phyloP scores from a whole-genome alignment of 2,888 invertebrate species.

The Nasonia oneida region DNA sequence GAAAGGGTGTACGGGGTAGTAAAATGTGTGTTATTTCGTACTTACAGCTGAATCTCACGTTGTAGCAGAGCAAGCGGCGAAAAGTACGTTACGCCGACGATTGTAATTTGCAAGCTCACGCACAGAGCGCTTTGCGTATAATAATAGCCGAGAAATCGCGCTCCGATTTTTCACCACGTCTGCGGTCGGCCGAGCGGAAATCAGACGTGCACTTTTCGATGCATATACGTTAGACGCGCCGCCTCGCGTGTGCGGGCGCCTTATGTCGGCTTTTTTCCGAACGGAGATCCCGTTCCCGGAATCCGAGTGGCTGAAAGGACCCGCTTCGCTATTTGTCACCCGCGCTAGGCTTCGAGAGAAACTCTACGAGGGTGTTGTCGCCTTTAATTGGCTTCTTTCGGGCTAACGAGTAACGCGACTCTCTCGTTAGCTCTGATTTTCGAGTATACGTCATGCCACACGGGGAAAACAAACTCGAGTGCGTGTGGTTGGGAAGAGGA shows the following conservation, averaged over 20 bases:
- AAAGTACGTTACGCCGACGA: too few species aligned
- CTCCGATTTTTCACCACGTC: neutral
- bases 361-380: neutral
- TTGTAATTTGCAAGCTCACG: too few species aligned
- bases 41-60: too few species aligned
- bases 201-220: constrained; percentile 20
- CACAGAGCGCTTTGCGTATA: neutral
- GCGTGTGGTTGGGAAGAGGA: neutral
- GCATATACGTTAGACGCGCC: neutral
- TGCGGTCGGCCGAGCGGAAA: constrained; percentile 15
- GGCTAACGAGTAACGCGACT: neutral
- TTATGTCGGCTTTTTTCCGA: constrained; percentile 13
- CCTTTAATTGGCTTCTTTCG: neutral
- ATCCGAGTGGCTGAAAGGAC: neutral
- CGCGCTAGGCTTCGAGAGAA: neutral
- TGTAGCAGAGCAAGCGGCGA: too few species aligned
- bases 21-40: too few species aligned
- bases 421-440: neutral
- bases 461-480: neutral
- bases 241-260: neutral
- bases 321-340: constrained; percentile 32
- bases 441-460: neutral
- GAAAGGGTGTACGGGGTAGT: neutral
- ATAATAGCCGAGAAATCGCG: neutral
- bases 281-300: constrained; percentile 6